Percentiles rank a stretch among this genome's conserved stretches.
Conservation (phyloP, 2,113 vertebrate species). For the pig (Sus scrofa) region T2T-Sscrofa CM000817.6:99496501-99497000, state of each 20-base stretch:
- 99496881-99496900: not conserved
- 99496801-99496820: not conserved
- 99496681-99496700: not conserved
- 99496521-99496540: no score
- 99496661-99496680: no score
- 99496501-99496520: no score
- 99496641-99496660: no score
- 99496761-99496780: not conserved
- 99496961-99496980: not conserved
- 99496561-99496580: no score
- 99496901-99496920: not conserved
- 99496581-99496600: no score
- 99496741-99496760: not conserved
- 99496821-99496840: not conserved
- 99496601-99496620: no score
- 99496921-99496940: not conserved
- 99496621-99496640: no score
- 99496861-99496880: not conserved
- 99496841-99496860: no score
- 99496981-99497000: constrained; percentile 20
- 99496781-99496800: not conserved
- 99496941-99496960: not conserved
- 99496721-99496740: not conserved
- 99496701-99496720: not conserved
- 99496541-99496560: no score